Conservation (phyloP, 2,797 vertebrate species). For the Lacerta bilineata region DNA sequence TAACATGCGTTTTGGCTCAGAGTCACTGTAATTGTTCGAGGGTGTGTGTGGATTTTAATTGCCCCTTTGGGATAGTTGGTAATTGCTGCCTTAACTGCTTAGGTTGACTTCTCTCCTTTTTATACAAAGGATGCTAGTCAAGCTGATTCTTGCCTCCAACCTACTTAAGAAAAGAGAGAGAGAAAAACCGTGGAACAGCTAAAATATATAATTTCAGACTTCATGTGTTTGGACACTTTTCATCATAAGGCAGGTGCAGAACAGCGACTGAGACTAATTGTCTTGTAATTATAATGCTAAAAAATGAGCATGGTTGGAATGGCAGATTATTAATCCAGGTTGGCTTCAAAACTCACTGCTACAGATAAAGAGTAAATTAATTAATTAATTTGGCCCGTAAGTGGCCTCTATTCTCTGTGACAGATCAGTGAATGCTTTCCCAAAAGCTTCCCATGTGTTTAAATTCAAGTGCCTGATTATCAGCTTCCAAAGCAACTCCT, state of each 20-base stretch:
- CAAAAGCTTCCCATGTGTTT: neutral
- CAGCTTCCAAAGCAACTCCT: too few species aligned
- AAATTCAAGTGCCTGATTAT: neutral
- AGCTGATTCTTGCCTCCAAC: neutral
- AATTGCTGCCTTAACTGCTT: neutral
- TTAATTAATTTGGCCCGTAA: constrained; percentile 1
- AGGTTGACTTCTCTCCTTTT: neutral
- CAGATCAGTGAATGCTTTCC: neutral
- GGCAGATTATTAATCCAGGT: constrained; percentile 21
- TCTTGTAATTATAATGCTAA: constrained; percentile 26
- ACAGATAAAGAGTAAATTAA: neutral
- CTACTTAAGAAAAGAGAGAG: neutral
- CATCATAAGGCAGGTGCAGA: neutral
- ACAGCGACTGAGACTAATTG: constrained; percentile 19
- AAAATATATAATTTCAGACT: neutral
- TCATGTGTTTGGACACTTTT: neutral
- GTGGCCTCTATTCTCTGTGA: constrained; percentile 1
- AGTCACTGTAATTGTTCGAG: neutral
- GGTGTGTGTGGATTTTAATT: neutral
- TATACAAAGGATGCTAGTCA: neutral
- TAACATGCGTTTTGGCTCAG: neutral
- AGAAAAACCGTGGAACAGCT: neutral
- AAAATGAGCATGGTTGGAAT: neutral
- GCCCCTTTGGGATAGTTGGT: neutral
- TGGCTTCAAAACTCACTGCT: constrained; percentile 14